phyloP scores from a whole-genome alignment of 2,113 vertebrate genomes.

The Indicator indicator region DNA sequence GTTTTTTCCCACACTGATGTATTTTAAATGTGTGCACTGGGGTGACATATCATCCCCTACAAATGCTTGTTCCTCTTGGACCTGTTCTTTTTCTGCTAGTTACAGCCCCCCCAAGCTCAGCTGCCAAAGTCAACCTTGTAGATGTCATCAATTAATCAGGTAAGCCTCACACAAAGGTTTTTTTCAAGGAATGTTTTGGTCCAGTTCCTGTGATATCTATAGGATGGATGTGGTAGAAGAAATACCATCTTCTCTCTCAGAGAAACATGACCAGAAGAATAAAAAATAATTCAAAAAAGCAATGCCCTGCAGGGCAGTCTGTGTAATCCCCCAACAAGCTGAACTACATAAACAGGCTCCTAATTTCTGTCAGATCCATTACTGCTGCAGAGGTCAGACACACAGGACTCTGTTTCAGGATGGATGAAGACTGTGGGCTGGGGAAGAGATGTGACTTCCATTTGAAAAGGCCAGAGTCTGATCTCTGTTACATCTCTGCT shows the following conservation, averaged over 20 bases:
- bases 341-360: background rate
- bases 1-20: background rate
- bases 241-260: background rate
- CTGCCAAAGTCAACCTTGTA: background rate
- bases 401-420: background rate
- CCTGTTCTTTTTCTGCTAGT: background rate
- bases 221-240: background rate
- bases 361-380: background rate
- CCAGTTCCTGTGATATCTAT: background rate
- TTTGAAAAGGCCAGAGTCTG: background rate
- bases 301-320: background rate
- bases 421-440: background rate
- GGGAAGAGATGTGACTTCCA: background rate
- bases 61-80: background rate
- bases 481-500: background rate
- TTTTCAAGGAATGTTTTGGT: background rate
- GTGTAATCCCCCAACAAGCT: background rate
- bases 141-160: background rate
- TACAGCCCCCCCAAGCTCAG: rapidly evolving
- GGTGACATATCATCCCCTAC: background rate
- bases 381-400: background rate
- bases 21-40: background rate
- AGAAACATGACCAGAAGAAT: background rate
- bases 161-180: background rate
- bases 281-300: background rate